phyloP scores from a whole-genome alignment of 2,888 invertebrate species.

The Iphiclides podalirius region DNA sequence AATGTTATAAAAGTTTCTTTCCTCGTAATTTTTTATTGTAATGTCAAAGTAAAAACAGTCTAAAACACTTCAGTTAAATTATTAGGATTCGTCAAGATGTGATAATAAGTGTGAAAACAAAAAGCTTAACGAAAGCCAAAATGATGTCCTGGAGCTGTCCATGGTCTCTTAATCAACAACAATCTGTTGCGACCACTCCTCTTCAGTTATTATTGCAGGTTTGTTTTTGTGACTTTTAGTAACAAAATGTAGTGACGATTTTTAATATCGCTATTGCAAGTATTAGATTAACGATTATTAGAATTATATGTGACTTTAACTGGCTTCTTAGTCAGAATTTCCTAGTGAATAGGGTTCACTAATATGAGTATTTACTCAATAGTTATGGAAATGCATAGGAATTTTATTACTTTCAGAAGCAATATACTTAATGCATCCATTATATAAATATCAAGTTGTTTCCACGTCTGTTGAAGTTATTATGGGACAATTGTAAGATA shows the following conservation, averaged over 20 bases:
- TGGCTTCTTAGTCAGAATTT: no score
- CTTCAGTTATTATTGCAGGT: slow-evolving; percentile 60
- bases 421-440: slow-evolving; percentile 50
- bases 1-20: slow-evolving; percentile 5
- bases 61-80: neutral
- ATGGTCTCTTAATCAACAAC: slow-evolving; percentile 64
- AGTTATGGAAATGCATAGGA: no score
- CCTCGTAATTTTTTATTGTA: no score
- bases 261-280: no score
- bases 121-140: slow-evolving; percentile 35
- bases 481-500: slow-evolving; percentile 52
- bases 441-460: slow-evolving; percentile 35
- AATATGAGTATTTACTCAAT: no score
- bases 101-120: slow-evolving; percentile 36
- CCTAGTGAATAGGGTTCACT: no score
- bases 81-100: slow-evolving; percentile 25
- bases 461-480: slow-evolving; percentile 42
- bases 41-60: neutral
- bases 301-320: no score
- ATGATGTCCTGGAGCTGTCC: slow-evolving; percentile 71
- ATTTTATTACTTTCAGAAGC: no score
- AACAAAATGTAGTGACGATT: no score
- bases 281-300: no score
- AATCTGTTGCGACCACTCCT: slow-evolving; percentile 53
- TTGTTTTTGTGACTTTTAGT: slow-evolving; percentile 35